A percentile compares a stretch with the other conserved stretches of the same genome.
phyloP scores from a whole-genome alignment of 2,888 invertebrate species.

The Callimorpha dominula region DNA sequence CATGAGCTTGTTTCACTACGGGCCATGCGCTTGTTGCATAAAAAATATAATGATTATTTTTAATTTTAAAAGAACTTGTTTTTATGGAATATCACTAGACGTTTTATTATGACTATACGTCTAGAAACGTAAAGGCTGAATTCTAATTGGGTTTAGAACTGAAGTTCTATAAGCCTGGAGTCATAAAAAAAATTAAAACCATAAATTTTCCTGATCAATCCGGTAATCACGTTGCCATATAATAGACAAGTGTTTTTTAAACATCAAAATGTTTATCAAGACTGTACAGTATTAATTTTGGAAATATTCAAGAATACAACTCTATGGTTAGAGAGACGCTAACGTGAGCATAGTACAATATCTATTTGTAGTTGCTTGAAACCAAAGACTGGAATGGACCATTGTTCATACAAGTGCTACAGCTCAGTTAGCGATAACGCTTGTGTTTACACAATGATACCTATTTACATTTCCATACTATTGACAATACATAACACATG shows the following conservation, averaged over 20 bases:
- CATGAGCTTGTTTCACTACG: no score
- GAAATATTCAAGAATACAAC: background rate
- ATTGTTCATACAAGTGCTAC: conserved; percentile 10
- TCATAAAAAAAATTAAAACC: no score
- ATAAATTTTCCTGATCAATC: no score
- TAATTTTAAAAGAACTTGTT: no score
- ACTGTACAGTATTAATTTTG: background rate
- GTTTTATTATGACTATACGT: background rate
- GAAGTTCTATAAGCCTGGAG: background rate
- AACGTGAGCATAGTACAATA: background rate
- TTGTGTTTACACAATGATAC: conserved; percentile 46
- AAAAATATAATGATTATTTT: no score
- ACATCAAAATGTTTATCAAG: background rate
- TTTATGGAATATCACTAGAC: no score
- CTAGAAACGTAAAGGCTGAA: background rate
- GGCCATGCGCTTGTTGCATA: no score
- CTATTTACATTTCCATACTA: conserved; percentile 47
- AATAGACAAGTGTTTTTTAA: background rate
- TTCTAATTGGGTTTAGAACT: no score
- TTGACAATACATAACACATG: conserved; percentile 46
- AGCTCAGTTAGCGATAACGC: conserved; percentile 36
- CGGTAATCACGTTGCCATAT: no score
- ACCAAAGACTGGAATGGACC: conserved; percentile 7
- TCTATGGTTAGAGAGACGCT: background rate
- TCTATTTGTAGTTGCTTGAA: background rate